phyloP scores from a whole-genome alignment of 1,140 invertebrate genomes.

The Caligus rogercresseyi region DNA sequence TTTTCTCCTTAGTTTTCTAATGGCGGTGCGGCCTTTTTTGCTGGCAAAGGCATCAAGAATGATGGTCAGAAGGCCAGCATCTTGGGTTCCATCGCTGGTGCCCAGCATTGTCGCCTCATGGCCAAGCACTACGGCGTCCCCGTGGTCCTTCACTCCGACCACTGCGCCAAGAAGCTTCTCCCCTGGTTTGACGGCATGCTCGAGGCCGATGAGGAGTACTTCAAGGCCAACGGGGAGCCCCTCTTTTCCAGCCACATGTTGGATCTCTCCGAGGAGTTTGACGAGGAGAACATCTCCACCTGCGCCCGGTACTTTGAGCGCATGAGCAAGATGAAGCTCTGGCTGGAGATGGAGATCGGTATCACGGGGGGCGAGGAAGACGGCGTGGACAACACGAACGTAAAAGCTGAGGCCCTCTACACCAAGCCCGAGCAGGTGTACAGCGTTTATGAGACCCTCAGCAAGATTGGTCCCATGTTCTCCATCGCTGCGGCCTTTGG shows the following conservation, averaged over 20 bases:
- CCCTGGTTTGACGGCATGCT: conserved; percentile 20
- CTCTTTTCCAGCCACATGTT: conserved; percentile 20
- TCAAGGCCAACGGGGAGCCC: conserved; percentile 18
- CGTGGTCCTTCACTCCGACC: conserved; percentile 17
- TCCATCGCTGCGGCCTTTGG: conserved; percentile 20
- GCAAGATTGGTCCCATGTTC: conserved; percentile 19
- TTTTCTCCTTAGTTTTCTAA: conserved; percentile 15
- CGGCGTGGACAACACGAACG: conserved; percentile 18
- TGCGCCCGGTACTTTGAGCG: conserved; percentile 19
- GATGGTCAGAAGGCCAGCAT: conserved; percentile 9
- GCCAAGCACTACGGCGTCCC: conserved; percentile 20
- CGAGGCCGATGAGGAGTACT: conserved; percentile 19
- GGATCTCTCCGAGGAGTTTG: conserved; percentile 19
- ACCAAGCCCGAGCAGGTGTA: conserved; percentile 19
- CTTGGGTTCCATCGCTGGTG: conserved; percentile 16
- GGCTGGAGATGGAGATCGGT: conserved; percentile 20
- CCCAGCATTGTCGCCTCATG: conserved; percentile 17
- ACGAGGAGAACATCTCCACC: conserved; percentile 18
- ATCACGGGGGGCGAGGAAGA: conserved; percentile 20
- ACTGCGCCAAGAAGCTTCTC: conserved; percentile 19
- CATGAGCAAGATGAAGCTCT: conserved; percentile 15
- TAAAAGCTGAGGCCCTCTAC: conserved; percentile 19
- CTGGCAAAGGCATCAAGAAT: conserved; percentile 21
- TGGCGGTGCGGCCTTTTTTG: conserved; percentile 19
- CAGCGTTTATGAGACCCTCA: conserved; percentile 12